Base-by-base conservation (phyloP, 2,888 invertebrate genomes). In the Mythimna albipuncta region DNA sequence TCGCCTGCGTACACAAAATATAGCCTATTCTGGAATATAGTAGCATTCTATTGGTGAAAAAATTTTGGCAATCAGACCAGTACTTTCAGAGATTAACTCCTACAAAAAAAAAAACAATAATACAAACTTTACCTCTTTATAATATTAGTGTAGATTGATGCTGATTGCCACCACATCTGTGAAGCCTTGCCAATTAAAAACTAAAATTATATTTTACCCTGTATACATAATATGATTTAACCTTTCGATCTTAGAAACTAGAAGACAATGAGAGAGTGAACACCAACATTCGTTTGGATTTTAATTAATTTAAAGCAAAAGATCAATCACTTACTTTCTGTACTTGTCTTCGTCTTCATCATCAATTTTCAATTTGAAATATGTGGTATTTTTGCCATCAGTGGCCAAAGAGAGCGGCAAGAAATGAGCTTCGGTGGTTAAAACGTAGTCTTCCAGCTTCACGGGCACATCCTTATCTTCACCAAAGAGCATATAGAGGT, bases 351-450 rank as follows among this genome's bases (percentile, higher is more conserved):
- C 95, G 61, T 94, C 94, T 5, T 96, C 95, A 35, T 95, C 94
- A n/a, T 96, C 94, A 69, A 92, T 91, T 86, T 96, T 97, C 82
- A 95, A 93, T 9, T 93, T 92, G 62, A 96, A 95, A 69, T 94
- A 91, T 0, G 94, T 79, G 0, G 90, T 89, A 85, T 97, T 97
- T 75, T 96, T 97, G 35, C 97, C 97, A 63, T 97, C 94, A 16
- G 97, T 97, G 1, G 98, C 98, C 66, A 99, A 96, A 6, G 98
- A 98, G 2, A 99, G 96, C 7, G 99, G 99, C 87, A 99, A 94
- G 77, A 99, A 97, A 94, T 99, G 99, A 0, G 99, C 99, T 93
- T 99, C 99, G 0, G 99, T 99, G 0, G 99, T 99, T 87, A 99
- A 97, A 79, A 99, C 97, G 93, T 98, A 99, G 91, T 98, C 98